Conservation (phyloP, 2,797 vertebrate species). For the Lepus townsendii region DNA sequence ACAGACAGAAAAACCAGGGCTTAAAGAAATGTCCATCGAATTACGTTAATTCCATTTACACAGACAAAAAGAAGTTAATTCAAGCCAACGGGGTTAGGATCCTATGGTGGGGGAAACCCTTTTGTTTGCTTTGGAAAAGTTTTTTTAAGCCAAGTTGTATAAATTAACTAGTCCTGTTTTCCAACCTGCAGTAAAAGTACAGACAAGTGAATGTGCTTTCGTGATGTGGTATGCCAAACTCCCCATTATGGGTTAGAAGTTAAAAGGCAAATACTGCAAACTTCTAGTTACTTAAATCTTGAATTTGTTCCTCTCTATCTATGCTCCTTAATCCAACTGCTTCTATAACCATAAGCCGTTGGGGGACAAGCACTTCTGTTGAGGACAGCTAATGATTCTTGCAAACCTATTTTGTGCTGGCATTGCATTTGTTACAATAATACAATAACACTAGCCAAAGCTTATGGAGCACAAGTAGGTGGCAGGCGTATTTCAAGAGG, state of each 20-base stretch:
- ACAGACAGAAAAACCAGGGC: not conserved
- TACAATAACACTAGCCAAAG: not conserved
- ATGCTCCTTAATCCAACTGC: not conserved
- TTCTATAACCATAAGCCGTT: not conserved
- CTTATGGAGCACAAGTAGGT: not conserved
- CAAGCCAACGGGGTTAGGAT: not conserved
- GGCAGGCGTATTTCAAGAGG: not conserved
- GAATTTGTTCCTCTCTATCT: slow-evolving; percentile 26
- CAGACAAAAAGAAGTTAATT: slow-evolving; percentile 64
- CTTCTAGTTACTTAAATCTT: slow-evolving; percentile 40
- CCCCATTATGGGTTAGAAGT: not conserved
- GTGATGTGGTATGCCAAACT: not conserved
- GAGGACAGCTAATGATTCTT: not conserved
- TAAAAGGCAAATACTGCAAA: slow-evolving; percentile 39
- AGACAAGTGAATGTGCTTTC: not conserved
- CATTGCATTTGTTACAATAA: not conserved
- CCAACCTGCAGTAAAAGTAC: not conserved
- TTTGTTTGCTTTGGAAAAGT: slow-evolving; percentile 50
- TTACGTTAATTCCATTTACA: slow-evolving; percentile 64
- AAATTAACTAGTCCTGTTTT: slow-evolving; percentile 9
- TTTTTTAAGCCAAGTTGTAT: not conserved
- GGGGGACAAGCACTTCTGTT: not conserved
- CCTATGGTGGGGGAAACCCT: no score
- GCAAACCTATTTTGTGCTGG: not conserved
- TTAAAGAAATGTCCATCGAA: slow-evolving; percentile 47